These are phyloP conservation scores for Siniperca obscura DNA, from an alignment of 2,797 vertebrate genomes.

Conservation along the genomic window DNA sequence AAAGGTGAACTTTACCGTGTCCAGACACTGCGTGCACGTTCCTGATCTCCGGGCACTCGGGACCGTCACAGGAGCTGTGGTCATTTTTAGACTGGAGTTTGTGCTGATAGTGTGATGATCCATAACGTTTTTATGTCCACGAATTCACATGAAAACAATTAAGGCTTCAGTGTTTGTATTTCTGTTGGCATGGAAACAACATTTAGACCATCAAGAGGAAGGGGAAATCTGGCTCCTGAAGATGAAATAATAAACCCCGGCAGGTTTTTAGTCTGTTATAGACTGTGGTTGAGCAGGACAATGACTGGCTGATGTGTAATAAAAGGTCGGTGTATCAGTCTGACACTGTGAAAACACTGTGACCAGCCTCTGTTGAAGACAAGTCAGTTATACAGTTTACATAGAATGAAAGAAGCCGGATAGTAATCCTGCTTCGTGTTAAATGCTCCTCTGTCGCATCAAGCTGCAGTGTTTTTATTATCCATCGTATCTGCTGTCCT, in stretches of 20 bases:
- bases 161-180: background rate
- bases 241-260: background rate
- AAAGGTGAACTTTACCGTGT: slow-evolving; percentile 22
- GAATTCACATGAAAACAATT: background rate
- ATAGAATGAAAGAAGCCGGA: too few species aligned
- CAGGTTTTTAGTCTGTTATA: background rate
- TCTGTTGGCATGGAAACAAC: background rate
- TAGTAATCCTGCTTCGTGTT: background rate
- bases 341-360: too few species aligned
- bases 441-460: background rate
- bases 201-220: background rate
- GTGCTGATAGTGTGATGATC: too few species aligned
- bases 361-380: too few species aligned
- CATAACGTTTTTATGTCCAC: background rate
- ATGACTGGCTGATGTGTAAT: too few species aligned
- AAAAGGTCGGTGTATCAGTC: too few species aligned
- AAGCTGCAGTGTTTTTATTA: background rate
- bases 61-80: background rate
- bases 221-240: background rate
- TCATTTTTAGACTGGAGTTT: background rate
- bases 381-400: too few species aligned
- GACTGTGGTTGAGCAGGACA: too few species aligned
- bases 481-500: background rate
- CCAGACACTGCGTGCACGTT: background rate
- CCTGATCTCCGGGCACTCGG: background rate